Evolutionary conservation across 2,113 vertebrate species (phyloP).

Genomic region (Raphicerus campestris): DNA sequence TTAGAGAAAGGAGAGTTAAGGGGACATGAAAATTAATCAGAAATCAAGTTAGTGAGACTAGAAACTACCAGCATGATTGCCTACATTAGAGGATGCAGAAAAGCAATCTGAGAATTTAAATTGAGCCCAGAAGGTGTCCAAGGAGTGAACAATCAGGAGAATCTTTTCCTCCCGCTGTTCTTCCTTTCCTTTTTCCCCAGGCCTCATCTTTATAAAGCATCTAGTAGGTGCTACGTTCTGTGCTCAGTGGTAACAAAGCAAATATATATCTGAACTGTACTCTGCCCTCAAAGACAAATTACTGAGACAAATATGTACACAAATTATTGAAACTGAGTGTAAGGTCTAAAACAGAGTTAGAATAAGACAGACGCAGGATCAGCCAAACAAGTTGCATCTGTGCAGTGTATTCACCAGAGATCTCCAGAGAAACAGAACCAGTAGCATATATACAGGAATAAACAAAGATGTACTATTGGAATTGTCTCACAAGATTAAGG

Average conservation of each 20-base stretch:
- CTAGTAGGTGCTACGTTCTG: accelerated
- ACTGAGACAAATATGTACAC: not conserved
- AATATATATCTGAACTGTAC: not conserved
- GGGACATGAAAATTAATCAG: not conserved
- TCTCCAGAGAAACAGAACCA: not conserved
- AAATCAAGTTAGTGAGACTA: not conserved
- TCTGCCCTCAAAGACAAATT: not conserved
- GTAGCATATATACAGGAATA: not conserved
- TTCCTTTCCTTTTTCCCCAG: not conserved
- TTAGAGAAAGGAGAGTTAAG: not conserved
- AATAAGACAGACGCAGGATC: not conserved
- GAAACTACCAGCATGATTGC: not conserved
- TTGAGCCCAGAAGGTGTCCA: not conserved
- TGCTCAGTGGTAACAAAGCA: not conserved
- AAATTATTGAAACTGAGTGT: not conserved
- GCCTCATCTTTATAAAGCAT: not conserved
- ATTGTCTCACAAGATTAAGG: not conserved
- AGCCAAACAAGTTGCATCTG: not conserved
- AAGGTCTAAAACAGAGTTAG: not conserved
- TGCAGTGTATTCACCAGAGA: no score
- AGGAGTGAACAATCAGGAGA: not conserved
- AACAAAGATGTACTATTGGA: not conserved
- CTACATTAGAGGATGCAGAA: not conserved
- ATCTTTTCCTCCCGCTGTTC: not conserved
- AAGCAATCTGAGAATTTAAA: not conserved